These are phyloP conservation scores for Actinia equina DNA, from an alignment of 64 coral and sea anemone genomes.

Conservation along the genomic window DNA sequence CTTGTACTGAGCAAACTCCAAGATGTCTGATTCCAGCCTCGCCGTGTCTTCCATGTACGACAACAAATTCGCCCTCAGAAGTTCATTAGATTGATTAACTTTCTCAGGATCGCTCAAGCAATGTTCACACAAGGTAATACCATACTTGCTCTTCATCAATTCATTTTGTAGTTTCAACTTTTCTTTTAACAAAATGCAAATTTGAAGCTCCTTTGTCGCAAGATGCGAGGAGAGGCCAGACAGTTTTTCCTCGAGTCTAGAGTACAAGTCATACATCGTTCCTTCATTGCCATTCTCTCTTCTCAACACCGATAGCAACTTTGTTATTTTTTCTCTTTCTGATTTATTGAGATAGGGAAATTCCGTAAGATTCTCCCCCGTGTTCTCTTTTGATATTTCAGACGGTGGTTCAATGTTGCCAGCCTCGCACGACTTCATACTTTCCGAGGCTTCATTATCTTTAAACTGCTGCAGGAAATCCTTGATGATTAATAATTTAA, in stretches of 20 bases:
- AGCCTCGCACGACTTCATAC: not conserved
- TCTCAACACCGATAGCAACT: constrained; percentile 38
- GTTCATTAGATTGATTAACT: constrained; percentile 32
- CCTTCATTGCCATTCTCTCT: constrained; percentile 38
- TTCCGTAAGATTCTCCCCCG: not conserved
- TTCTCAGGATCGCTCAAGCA: constrained; percentile 42
- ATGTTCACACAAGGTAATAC: constrained; percentile 36
- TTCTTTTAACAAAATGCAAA: constrained; percentile 59
- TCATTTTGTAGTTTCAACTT: constrained; percentile 68
- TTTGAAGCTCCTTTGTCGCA: constrained; percentile 67
- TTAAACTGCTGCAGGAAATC: constrained; percentile 55
- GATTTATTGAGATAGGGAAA: constrained; percentile 45
- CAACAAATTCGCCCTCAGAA: constrained; percentile 51
- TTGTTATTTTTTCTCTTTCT: constrained; percentile 33
- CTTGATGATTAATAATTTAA: constrained; percentile 64
- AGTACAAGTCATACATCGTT: constrained; percentile 67
- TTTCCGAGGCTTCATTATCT: constrained; percentile 31
- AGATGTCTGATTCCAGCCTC: constrained; percentile 55
- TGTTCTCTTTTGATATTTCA: not conserved
- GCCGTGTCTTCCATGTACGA: constrained; percentile 76
- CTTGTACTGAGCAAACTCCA: constrained; percentile 75
- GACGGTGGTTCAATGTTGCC: not conserved
- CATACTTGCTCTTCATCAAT: constrained; percentile 55
- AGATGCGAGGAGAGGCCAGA: constrained; percentile 81
- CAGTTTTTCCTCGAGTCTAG: constrained; percentile 69